These are phyloP conservation scores for Heterocephalus glaber DNA, from an alignment of 2,113 vertebrate genomes.

Conservation along the genomic window DNA sequence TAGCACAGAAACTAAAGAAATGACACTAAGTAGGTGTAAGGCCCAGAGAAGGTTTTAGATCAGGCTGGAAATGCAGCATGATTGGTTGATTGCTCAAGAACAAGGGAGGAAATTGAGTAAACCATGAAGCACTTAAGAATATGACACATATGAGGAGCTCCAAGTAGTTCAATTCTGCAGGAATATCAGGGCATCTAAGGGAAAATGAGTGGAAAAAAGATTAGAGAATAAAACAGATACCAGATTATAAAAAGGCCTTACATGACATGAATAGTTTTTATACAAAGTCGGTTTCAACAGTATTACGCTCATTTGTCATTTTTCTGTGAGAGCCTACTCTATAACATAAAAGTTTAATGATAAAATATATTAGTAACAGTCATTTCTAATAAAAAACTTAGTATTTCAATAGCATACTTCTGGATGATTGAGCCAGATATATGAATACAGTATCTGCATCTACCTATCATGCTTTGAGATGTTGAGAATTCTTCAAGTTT, in stretches of 20 bases:
- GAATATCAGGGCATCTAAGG: neutral
- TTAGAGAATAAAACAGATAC: neutral
- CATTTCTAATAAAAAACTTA: neutral
- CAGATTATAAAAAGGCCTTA: neutral
- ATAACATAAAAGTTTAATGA: slow-evolving; percentile 12
- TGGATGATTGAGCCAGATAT: neutral
- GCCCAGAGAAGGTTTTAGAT: neutral
- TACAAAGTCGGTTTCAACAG: neutral
- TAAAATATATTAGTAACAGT: neutral
- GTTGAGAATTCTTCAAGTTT: neutral
- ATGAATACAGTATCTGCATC: neutral
- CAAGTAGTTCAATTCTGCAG: neutral
- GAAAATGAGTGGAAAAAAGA: neutral
- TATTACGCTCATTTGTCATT: neutral
- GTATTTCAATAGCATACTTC: neutral
- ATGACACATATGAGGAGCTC: neutral
- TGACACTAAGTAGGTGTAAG: no score
- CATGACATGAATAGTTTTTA: neutral
- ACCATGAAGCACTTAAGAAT: neutral
- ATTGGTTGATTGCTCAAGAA: neutral
- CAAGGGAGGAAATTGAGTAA: neutral
- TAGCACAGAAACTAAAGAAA: neutral
- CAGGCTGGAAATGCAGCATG: neutral
- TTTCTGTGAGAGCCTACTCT: neutral
- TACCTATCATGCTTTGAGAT: neutral